phyloP scores from a whole-genome alignment of 1,140 invertebrate genomes.

The Parasteatoda tepidariorum region DNA sequence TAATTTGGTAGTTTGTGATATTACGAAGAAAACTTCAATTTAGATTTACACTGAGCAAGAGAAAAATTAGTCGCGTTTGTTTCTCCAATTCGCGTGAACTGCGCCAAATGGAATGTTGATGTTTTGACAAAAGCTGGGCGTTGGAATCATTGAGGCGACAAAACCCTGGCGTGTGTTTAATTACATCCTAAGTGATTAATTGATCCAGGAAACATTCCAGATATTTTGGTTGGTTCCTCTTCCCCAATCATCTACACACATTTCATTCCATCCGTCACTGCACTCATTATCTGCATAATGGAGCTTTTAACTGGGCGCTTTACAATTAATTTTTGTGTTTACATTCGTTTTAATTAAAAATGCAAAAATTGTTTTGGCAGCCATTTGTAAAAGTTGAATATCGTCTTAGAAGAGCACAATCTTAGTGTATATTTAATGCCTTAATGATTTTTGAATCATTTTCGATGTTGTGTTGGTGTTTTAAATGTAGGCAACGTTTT shows the following conservation, averaged over 20 bases:
- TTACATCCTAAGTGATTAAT: conserved; percentile 45
- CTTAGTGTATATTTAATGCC: too few species aligned
- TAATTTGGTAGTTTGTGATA: too few species aligned
- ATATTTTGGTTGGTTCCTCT: conserved; percentile 24
- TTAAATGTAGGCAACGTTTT: too few species aligned
- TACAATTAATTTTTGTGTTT: conserved; percentile 39
- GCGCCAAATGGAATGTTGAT: neutral
- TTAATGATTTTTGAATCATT: too few species aligned
- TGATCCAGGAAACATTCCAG: conserved; percentile 21
- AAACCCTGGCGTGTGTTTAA: conserved; percentile 31
- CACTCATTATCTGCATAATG: conserved; percentile 42
- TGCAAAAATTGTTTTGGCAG: neutral
- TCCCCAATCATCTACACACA: neutral
- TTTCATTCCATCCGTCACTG: conserved; percentile 5
- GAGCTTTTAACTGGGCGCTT: conserved; percentile 29
- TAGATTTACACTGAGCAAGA: too few species aligned
- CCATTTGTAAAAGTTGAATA: conserved; percentile 20
- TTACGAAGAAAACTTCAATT: too few species aligned
- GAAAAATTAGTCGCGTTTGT: too few species aligned
- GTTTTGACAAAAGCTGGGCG: neutral
- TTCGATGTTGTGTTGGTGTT: too few species aligned
- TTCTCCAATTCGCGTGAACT: conserved; percentile 2
- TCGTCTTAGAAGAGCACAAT: too few species aligned
- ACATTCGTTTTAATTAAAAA: conserved; percentile 33
- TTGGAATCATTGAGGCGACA: conserved; percentile 5